Evolutionary conservation across 2,797 vertebrate genomes (phyloP).

Genomic region (Dicrostonyx torquatus): DNA sequence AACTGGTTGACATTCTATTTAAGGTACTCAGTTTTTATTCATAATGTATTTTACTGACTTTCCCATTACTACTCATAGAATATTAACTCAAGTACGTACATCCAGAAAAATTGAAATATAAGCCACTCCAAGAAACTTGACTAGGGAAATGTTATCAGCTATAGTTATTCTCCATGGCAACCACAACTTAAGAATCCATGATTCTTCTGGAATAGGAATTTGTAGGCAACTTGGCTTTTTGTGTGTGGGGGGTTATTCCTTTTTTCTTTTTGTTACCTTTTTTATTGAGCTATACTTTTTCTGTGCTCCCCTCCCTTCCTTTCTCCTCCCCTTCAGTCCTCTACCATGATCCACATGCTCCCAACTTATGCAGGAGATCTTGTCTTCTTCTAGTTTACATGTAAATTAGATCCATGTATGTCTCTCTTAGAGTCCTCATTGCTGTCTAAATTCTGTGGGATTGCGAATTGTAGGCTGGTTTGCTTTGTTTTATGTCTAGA

Average conservation of each 20-base stretch:
- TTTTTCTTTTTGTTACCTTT: too few relatives aligned
- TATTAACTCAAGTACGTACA: neutral
- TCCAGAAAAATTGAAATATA: neutral
- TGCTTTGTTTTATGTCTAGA: too few relatives aligned
- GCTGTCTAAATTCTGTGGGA: too few relatives aligned
- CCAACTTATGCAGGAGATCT: too few relatives aligned
- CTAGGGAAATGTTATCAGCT: neutral
- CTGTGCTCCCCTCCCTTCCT: too few relatives aligned
- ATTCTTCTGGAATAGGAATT: conserved; percentile 6
- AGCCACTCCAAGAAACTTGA: neutral
- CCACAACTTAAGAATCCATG: neutral
- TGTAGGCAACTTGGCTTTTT: neutral
- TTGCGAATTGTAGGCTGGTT: too few relatives aligned
- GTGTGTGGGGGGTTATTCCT: neutral
- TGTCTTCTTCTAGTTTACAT: too few relatives aligned
- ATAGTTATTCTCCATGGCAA: neutral
- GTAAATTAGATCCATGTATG: too few relatives aligned
- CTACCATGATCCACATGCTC: too few relatives aligned
- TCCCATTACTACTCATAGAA: neutral
- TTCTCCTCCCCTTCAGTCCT: too few relatives aligned
- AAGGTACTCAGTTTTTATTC: neutral
- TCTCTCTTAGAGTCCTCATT: too few relatives aligned
- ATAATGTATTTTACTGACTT: neutral
- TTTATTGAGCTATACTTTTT: too few relatives aligned
- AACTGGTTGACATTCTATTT: neutral